Evolutionary conservation across 2,113 vertebrate genomes (phyloP).

Genomic region (Hyaena hyaena): DNA sequence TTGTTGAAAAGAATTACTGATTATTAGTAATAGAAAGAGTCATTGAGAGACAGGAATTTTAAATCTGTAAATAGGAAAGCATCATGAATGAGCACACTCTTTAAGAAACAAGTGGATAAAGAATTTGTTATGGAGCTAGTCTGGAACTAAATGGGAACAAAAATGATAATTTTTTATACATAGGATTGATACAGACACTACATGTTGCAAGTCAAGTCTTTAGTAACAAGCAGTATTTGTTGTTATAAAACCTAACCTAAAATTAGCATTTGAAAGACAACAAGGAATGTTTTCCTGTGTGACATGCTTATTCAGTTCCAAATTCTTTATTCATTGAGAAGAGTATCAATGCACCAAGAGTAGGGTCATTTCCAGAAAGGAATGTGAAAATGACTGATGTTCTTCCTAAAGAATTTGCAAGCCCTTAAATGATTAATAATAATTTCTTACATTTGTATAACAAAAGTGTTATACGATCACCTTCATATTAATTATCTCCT

Average conservation of each 20-base stretch:
- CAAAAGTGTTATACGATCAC: constrained; percentile 24
- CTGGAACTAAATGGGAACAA: background rate
- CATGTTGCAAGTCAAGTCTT: background rate
- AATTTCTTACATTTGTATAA: constrained; percentile 48
- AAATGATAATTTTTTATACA: background rate
- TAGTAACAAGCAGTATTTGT: background rate
- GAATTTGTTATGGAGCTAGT: background rate
- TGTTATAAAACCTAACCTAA: background rate
- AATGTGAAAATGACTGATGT: background rate
- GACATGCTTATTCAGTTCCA: background rate
- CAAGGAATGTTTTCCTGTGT: background rate
- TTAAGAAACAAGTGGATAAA: background rate
- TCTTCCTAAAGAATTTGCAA: background rate
- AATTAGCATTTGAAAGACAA: constrained; percentile 34
- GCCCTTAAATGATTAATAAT: constrained; percentile 21
- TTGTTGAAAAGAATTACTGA: background rate
- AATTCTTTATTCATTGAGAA: background rate
- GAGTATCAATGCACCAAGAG: background rate
- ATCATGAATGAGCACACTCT: background rate
- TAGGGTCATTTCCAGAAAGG: constrained; percentile 27
- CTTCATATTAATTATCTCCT: constrained; percentile 57
- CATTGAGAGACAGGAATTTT: background rate
- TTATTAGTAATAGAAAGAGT: background rate
- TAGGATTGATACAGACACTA: background rate
- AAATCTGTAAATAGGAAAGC: background rate